phyloP scores from a whole-genome alignment of 2,888 invertebrate species.

The Hypomecis atomaria region DNA sequence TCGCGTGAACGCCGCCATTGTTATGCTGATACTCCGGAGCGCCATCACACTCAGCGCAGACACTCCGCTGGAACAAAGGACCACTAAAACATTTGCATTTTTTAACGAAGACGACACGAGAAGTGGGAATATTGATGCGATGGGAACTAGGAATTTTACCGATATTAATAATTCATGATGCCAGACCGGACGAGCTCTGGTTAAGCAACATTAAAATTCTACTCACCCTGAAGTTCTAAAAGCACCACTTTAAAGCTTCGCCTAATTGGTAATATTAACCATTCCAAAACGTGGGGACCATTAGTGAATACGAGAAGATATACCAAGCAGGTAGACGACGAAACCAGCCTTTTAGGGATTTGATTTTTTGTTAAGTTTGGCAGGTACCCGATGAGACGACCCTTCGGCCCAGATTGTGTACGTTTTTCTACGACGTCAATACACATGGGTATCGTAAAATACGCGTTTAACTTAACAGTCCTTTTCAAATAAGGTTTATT shows the following conservation, averaged over 20 bases:
- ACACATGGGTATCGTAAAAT: constrained; percentile 47
- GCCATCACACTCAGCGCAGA: constrained; percentile 48
- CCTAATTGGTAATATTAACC: constrained; percentile 79
- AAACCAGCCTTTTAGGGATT: constrained; percentile 63
- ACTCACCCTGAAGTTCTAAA: constrained; percentile 66
- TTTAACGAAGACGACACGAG: constrained; percentile 52
- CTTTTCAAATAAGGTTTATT: constrained; percentile 47
- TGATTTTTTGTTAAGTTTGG: constrained; percentile 68
- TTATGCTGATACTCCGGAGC: constrained; percentile 73
- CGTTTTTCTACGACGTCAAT: constrained; percentile 56
- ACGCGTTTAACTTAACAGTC: constrained; percentile 38
- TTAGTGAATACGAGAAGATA: constrained; percentile 72
- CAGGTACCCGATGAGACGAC: constrained; percentile 71
- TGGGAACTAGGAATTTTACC: constrained; percentile 52
- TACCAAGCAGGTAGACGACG: constrained; percentile 74
- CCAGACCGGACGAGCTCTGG: constrained; percentile 56
- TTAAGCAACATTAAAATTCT: constrained; percentile 70
- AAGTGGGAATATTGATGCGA: constrained; percentile 53
- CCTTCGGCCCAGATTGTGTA: constrained; percentile 64
- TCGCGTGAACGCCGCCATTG: constrained; percentile 72
- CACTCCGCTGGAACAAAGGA: constrained; percentile 73
- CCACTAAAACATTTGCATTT: constrained; percentile 66
- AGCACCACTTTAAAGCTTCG: constrained; percentile 66
- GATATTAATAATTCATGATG: constrained; percentile 75
- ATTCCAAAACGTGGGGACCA: constrained; percentile 67